Evolutionary conservation across 2,797 vertebrate species (phyloP), one percentile per base, ranked within the genome.

Genomic region (Hydrophis major): DNA sequence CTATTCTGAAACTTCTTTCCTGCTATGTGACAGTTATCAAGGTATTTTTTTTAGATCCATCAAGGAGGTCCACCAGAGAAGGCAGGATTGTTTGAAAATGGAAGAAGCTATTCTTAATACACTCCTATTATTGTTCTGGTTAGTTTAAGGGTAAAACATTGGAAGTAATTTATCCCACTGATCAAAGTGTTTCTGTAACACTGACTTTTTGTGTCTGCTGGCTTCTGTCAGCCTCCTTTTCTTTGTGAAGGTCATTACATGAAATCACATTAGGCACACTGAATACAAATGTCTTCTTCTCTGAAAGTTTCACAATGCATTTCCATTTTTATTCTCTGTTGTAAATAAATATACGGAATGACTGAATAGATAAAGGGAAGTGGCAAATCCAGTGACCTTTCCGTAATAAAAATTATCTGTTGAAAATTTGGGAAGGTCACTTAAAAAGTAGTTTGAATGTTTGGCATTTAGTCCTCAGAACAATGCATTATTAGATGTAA

Each of bases 381-480:
- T 3, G 66, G 88, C 88, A 88, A 66, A 92, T 89, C 42, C 4
- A 88, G 22, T 10, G 27, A 95, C 87, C 92, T 94, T 94, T 93
- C 89, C 78, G 95, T 90, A 92, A 96, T 93, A 61, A 88, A 88
- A 78, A 94, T 63, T 88, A 56, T 28, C 53, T 91, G 94, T 92
- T 28, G 57, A 47, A 86, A 94, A 94, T 25, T 0, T 91, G 57
- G n/a, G 94, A 87, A 78, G 94, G 50, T 87, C 56, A 56, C 8
- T 92, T 66, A 60, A 83, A 87, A 57, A 32, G 89, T 0, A 0
- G 0, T 91, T 74, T 83, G 61, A 87, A 32, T 78, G n/a, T 32
- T 69, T 55, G 61, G 66, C 0, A 88, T 0, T 55, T 22, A 5
- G 50, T 37, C 61, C 7, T 86, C 25, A 50, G 42, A 93, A 89